phyloP scores from a whole-genome alignment of 2,888 invertebrate genomes.

The Parapristionchus giblindavisi region DNA sequence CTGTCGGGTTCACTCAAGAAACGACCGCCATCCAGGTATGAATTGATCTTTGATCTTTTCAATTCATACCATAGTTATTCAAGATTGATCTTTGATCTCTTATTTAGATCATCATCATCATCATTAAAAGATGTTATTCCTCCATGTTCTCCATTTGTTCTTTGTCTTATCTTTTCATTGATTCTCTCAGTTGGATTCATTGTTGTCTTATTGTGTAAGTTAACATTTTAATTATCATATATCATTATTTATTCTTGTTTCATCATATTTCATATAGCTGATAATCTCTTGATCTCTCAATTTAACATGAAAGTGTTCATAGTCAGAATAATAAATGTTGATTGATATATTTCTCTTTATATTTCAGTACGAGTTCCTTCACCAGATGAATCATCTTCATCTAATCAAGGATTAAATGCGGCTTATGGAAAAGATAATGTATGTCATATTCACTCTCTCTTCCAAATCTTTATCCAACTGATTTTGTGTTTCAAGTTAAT shows the following conservation, averaged over 20 bases:
- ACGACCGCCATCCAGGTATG: not conserved
- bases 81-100: not conserved
- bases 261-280: too few species aligned
- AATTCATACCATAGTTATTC: not conserved
- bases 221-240: not conserved
- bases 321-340: too few species aligned
- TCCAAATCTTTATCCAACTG: not conserved
- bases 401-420: not conserved
- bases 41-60: not conserved
- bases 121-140: not conserved
- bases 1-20: constrained; percentile 35
- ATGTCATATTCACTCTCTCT: not conserved
- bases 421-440: not conserved
- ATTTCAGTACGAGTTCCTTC: constrained; percentile 54
- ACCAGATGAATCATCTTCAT: too few species aligned
- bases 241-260: not conserved
- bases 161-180: constrained; percentile 42
- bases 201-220: constrained; percentile 51
- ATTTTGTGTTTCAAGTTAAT: too few species aligned
- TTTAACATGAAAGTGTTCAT: too few species aligned
- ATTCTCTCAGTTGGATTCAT: constrained; percentile 47
- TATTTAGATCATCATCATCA: constrained; percentile 13
- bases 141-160: constrained; percentile 25
- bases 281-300: too few species aligned
- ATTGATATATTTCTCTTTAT: too few species aligned